Evolutionary conservation across 2,888 invertebrate genomes (phyloP).

Genomic region (Scaeva pyrastri): DNA sequence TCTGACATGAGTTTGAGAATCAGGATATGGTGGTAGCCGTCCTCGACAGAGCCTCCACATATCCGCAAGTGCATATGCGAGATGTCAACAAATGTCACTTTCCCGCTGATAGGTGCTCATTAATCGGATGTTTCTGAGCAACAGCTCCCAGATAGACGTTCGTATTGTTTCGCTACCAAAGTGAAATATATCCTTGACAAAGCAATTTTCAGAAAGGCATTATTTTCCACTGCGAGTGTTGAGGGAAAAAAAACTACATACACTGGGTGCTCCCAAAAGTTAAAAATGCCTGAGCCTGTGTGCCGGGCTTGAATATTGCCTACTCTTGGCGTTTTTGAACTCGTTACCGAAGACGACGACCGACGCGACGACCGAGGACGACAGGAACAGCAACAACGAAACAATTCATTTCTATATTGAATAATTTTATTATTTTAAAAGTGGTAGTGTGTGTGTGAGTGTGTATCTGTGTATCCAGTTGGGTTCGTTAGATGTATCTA

Average conservation of each 20-base stretch:
- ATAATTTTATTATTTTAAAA: slow-evolving; percentile 8
- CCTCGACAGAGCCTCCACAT: neutral
- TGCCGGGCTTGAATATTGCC: neutral
- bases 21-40: neutral
- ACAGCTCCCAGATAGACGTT: slow-evolving; percentile 9
- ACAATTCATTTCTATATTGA: slow-evolving; percentile 13
- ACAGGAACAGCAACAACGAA: neutral
- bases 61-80: neutral
- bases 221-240: neutral
- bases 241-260: slow-evolving; percentile 8
- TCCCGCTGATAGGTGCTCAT: slow-evolving; percentile 53
- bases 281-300: neutral
- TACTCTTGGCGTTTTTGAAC: neutral
- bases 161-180: slow-evolving; percentile 56
- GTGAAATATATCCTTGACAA: slow-evolving; percentile 58
- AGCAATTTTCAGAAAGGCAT: slow-evolving; percentile 53
- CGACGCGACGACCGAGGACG: too few relatives aligned
- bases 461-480: neutral
- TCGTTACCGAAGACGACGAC: neutral
- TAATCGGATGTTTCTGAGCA: slow-evolving; percentile 52
- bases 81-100: slow-evolving; percentile 24
- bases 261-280: neutral
- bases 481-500: slow-evolving; percentile 2
- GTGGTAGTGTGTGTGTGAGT: neutral
- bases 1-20: neutral